These are phyloP conservation scores for Notothenia coriiceps DNA, from an alignment of 2,113 vertebrate genomes.

Conservation along the genomic window DNA sequence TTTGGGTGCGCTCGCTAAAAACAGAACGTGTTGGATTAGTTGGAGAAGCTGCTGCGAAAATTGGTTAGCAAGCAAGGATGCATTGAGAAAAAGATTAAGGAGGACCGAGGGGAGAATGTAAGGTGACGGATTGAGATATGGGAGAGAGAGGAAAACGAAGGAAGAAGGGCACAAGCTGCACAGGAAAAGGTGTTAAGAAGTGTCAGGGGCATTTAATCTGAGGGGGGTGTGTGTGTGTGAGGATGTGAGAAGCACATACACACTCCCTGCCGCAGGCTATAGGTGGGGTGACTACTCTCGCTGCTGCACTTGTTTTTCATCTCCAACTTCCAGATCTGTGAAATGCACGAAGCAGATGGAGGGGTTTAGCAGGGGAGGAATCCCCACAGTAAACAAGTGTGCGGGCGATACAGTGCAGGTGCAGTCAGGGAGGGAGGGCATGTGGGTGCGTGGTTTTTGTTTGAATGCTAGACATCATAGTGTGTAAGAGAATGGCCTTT, in stretches of 20 bases:
- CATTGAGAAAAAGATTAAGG: slow-evolving; percentile 49
- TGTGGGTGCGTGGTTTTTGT: slow-evolving; percentile 47
- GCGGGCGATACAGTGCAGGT: slow-evolving; percentile 43
- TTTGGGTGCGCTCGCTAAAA: slow-evolving; percentile 51
- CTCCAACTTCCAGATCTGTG: slow-evolving; percentile 43
- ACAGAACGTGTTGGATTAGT: slow-evolving; percentile 49
- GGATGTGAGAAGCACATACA: slow-evolving; percentile 39
- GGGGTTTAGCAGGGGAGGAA: slow-evolving; percentile 25
- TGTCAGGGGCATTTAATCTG: slow-evolving; percentile 51
- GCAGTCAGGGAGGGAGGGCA: slow-evolving; percentile 34
- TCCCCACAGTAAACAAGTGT: slow-evolving; percentile 28
- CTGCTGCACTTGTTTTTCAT: slow-evolving; percentile 39
- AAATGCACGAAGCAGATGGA: slow-evolving; percentile 37
- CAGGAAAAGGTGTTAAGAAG: slow-evolving; percentile 61
- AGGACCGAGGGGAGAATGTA: slow-evolving; percentile 40
- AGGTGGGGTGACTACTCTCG: slow-evolving; percentile 30
- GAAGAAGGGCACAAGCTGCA: slow-evolving; percentile 54
- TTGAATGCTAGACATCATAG: slow-evolving; percentile 65
- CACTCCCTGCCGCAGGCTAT: slow-evolving; percentile 35
- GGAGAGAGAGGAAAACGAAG: slow-evolving; percentile 14
- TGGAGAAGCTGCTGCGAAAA: slow-evolving; percentile 54
- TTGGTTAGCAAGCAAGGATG: slow-evolving; percentile 31
- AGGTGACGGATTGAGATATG: slow-evolving; percentile 67
- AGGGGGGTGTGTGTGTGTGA: slow-evolving; percentile 26
- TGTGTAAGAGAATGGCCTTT: slow-evolving; percentile 62